Evolutionary conservation across 2,113 vertebrate genomes (phyloP).

Genomic region (Chamaea fasciata): DNA sequence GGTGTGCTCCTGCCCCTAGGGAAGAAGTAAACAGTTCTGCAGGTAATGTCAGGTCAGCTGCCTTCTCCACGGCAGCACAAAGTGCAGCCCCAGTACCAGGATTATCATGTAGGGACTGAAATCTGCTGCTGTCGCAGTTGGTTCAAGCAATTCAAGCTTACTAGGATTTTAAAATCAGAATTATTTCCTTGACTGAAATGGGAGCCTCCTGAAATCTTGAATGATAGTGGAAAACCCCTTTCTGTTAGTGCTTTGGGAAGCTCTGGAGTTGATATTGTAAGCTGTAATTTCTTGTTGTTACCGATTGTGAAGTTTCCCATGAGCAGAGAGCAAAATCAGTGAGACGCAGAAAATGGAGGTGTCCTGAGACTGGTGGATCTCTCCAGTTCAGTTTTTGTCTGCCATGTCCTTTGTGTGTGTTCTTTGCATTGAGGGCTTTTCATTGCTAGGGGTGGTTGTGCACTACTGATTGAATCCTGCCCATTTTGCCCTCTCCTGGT

Average conservation of each 20-base stretch:
- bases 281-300: not conserved
- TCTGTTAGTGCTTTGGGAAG: not conserved
- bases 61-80: not conserved
- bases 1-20: not conserved
- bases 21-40: fast-evolving
- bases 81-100: not conserved
- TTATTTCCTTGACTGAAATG: not conserved
- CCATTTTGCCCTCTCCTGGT: not conserved
- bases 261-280: not conserved
- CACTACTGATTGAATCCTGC: not conserved
- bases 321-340: not conserved
- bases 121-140: fast-evolving
- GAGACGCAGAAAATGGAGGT: not conserved
- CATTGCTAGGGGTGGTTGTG: not conserved
- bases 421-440: not conserved
- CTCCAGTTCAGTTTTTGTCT: not conserved
- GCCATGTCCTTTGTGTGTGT: not conserved
- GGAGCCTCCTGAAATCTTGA: not conserved
- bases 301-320: fast-evolving
- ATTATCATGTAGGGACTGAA: not conserved
- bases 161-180: not conserved
- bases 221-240: not conserved
- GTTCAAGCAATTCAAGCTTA: not conserved
- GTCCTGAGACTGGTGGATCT: not conserved
- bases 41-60: too few species aligned